phyloP scores from a whole-genome alignment of 53 echinoderm and acorn worm genomes.

The Holothuria leucospilota region DNA sequence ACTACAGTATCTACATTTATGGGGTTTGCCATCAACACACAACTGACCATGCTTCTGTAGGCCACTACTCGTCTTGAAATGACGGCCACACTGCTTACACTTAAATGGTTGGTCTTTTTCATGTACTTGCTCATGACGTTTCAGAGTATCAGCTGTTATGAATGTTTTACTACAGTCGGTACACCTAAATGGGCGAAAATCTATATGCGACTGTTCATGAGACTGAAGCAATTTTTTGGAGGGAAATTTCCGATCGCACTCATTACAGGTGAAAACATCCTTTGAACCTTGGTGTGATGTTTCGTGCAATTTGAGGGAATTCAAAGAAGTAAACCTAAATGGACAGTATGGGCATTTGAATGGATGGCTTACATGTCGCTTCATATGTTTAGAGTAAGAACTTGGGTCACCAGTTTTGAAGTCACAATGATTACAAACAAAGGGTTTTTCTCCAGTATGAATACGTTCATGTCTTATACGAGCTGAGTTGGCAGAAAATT shows the following conservation, averaged over 20 bases:
- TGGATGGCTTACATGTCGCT: neutral
- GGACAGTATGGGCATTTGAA: neutral
- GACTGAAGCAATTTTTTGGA: neutral
- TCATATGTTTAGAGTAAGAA: neutral
- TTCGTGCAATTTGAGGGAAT: slow-evolving; percentile 21
- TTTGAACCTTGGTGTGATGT: neutral
- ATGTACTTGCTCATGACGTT: slow-evolving; percentile 35
- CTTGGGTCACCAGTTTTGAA: slow-evolving; percentile 24
- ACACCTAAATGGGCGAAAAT: slow-evolving; percentile 27
- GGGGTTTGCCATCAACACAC: slow-evolving; percentile 36
- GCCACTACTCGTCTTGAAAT: slow-evolving; percentile 30
- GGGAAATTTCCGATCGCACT: slow-evolving; percentile 31
- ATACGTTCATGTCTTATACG: slow-evolving; percentile 10
- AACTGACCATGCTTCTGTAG: slow-evolving; percentile 11
- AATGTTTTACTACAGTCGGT: slow-evolving; percentile 37
- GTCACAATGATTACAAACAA: neutral
- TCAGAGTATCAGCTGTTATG: neutral
- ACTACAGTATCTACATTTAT: slow-evolving; percentile 39
- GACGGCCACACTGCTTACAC: slow-evolving; percentile 27
- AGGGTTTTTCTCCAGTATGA: slow-evolving; percentile 40
- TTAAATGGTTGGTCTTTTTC: slow-evolving; percentile 40
- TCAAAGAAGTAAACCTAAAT: neutral
- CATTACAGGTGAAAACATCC: neutral
- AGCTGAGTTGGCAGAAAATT: neutral
- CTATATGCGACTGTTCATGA: neutral